phyloP scores from a whole-genome alignment of 30 jellyfish, hydroid and myxozoan species.

The Aurelia aurita region DNA sequence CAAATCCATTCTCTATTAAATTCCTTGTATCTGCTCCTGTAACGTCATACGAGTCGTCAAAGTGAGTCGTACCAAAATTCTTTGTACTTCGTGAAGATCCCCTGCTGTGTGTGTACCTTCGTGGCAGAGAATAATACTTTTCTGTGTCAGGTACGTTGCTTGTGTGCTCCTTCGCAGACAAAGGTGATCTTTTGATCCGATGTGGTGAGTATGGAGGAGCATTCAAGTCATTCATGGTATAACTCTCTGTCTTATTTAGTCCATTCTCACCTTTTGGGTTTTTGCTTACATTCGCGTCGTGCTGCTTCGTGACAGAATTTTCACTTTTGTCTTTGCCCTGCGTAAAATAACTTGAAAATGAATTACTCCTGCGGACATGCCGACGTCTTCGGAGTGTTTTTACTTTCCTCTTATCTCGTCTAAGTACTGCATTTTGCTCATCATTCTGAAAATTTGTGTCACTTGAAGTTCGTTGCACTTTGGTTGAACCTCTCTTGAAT shows the following conservation, averaged over 20 bases:
- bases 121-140: not conserved
- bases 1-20: not conserved
- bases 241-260: not conserved
- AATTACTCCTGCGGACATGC: constrained; percentile 74
- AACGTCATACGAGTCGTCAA: not conserved
- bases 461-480: constrained; percentile 58
- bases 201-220: constrained; percentile 69
- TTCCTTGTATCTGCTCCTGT: not conserved
- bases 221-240: not conserved
- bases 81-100: not conserved
- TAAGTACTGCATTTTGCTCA: constrained; percentile 43
- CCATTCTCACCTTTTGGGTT: not conserved
- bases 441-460: constrained; percentile 38
- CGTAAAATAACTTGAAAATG: constrained; percentile 69
- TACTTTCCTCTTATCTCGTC: constrained; percentile 54
- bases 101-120: not conserved
- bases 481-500: constrained; percentile 45
- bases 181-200: constrained; percentile 24
- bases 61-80: not conserved
- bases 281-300: not conserved
- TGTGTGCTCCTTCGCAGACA: constrained; percentile 9
- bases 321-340: not conserved
- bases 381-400: constrained; percentile 65
- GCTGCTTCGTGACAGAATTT: not conserved
- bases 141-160: not conserved